A percentile compares a stretch with the other conserved stretches of the same genome.
Conservation (phyloP, 2,113 vertebrate genomes). For the Protobothrops mucrosquamatus region DNA sequence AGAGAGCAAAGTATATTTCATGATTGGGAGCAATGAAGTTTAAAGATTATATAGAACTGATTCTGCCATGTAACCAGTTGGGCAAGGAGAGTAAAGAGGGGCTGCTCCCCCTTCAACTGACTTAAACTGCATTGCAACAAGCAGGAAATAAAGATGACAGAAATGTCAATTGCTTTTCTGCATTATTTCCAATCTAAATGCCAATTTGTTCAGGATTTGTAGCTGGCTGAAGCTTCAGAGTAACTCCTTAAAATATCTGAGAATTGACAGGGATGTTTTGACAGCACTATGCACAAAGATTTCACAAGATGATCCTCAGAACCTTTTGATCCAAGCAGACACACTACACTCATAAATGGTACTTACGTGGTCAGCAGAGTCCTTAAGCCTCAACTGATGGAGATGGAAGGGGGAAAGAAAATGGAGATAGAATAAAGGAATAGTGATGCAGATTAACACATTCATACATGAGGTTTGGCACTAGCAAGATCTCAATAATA, state of each 20-base stretch:
- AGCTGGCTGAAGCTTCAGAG: conserved; percentile 56
- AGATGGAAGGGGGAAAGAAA: conserved; percentile 75
- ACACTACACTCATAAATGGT: conserved; percentile 83
- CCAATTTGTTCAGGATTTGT: conserved; percentile 74
- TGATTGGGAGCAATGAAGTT: conserved; percentile 64
- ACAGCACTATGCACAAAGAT: conserved; percentile 67
- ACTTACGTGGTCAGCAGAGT: conserved; percentile 97
- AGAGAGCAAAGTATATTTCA: conserved; percentile 62
- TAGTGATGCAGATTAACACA: conserved; percentile 56
- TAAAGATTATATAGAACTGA: conserved; percentile 65
- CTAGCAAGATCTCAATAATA: conserved; percentile 37
- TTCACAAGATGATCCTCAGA: conserved; percentile 68
- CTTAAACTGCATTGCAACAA: conserved; percentile 69
- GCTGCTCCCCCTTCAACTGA: conserved; percentile 56
- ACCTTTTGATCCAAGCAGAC: conserved; percentile 74
- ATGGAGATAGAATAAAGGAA: conserved; percentile 61
- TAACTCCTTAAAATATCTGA: conserved; percentile 60
- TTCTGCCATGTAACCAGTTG: conserved; percentile 57
- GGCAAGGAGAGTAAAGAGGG: conserved; percentile 52
- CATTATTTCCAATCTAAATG: conserved; percentile 64
- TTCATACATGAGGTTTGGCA: conserved; percentile 51
- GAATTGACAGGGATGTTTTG: conserved; percentile 63
- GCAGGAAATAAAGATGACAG: conserved; percentile 68
- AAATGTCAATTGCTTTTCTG: conserved; percentile 70
- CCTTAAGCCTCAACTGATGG: conserved; percentile 93